Conservation (phyloP, 1,140 invertebrate species). For the Carposina sasakii region DNA sequence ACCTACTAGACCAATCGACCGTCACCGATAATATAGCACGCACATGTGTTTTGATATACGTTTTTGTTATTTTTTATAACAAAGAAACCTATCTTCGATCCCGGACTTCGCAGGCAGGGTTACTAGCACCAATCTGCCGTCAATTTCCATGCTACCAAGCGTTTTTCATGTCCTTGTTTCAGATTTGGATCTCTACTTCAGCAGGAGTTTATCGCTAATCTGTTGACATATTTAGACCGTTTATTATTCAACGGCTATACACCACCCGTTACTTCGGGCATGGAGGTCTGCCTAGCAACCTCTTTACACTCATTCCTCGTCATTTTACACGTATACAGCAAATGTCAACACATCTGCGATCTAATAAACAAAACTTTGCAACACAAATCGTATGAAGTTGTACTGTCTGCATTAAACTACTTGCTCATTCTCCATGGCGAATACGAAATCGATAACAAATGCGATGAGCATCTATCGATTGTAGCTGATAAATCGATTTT, state of each 20-base stretch:
- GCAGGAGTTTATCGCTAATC: conserved; percentile 24
- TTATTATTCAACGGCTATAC: conserved; percentile 25
- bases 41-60: too few species aligned
- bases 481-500: conserved; percentile 15
- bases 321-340: conserved; percentile 23
- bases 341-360: conserved; percentile 6
- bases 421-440: conserved; percentile 33
- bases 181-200: conserved; percentile 38
- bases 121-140: too few species aligned
- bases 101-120: too few species aligned
- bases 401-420: conserved; percentile 40
- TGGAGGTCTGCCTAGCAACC: conserved; percentile 39
- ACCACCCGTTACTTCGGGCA: conserved; percentile 25
- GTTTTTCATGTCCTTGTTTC: too few species aligned
- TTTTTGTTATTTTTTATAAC: too few species aligned
- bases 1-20: too few species aligned
- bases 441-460: conserved; percentile 30
- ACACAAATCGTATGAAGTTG: conserved; percentile 44
- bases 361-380: conserved; percentile 27
- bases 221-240: conserved; percentile 21
- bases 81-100: too few species aligned
- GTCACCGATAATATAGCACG: too few species aligned
- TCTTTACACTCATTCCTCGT: conserved; percentile 33
- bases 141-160: too few species aligned
- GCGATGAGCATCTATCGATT: conserved; percentile 34